Evolutionary conservation across 2,113 vertebrate genomes (phyloP).

Genomic region (Tympanuchus pallidicinctus): DNA sequence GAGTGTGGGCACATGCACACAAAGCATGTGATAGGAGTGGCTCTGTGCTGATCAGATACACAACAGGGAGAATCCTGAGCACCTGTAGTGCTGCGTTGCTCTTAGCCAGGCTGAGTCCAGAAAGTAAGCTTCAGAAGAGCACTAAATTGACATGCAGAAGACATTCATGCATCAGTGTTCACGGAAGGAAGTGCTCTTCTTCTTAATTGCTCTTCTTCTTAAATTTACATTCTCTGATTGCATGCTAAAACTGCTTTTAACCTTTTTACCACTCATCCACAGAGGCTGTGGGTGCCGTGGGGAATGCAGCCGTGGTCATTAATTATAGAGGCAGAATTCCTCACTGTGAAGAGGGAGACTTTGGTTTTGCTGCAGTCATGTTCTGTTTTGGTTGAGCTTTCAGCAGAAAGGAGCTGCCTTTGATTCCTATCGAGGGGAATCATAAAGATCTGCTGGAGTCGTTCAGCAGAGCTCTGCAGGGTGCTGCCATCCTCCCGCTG

Average conservation of each 20-base stretch:
- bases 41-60: background rate
- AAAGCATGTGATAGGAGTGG: background rate
- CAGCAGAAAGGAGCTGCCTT: background rate
- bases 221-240: background rate
- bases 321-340: background rate
- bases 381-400: background rate
- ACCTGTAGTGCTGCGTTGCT: no score
- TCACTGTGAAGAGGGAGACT: background rate
- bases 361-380: background rate
- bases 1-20: background rate
- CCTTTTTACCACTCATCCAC: background rate
- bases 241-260: background rate
- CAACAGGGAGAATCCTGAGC: background rate
- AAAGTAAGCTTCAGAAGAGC: slow-evolving; percentile 15
- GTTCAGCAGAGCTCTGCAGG: background rate
- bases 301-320: background rate
- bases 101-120: background rate
- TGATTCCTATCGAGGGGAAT: background rate
- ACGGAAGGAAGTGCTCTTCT: background rate
- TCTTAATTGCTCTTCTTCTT: background rate
- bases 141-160: slow-evolving; percentile 27
- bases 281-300: background rate
- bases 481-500: background rate
- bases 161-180: background rate
- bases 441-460: background rate